Evolutionary conservation across 2,797 vertebrate genomes (phyloP).

Genomic region (Chelon auratus): DNA sequence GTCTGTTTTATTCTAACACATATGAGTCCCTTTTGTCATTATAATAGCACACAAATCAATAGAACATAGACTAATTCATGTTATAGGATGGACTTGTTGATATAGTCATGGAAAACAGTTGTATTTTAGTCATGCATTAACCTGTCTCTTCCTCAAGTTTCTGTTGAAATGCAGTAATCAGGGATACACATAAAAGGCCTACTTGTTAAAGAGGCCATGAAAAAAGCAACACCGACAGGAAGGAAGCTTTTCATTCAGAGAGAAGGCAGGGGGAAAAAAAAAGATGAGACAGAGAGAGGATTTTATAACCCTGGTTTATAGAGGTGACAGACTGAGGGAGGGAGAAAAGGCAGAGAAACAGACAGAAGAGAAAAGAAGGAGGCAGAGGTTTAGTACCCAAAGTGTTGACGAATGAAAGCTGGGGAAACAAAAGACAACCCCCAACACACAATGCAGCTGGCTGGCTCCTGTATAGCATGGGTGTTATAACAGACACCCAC

Average conservation of each 20-base stretch:
- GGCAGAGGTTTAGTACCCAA: conserved; percentile 66
- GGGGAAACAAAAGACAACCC: conserved; percentile 74
- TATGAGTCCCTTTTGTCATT: conserved; percentile 9
- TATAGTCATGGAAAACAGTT: conserved; percentile 45
- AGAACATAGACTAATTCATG: background rate
- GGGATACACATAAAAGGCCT: conserved; percentile 64
- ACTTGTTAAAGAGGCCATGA: conserved; percentile 74
- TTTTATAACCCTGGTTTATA: conserved; percentile 79
- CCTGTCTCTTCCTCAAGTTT: conserved; percentile 42
- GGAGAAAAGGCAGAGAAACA: conserved; percentile 51
- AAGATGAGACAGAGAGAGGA: conserved; percentile 61
- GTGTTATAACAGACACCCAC: conserved; percentile 46
- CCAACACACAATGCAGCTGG: conserved; percentile 64
- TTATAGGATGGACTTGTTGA: conserved; percentile 11
- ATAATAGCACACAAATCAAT: conserved; percentile 15
- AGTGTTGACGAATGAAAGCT: conserved; percentile 73
- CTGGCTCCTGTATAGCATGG: conserved; percentile 42
- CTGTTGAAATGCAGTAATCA: conserved; percentile 63
- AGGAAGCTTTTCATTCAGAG: conserved; percentile 80
- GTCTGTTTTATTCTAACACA: background rate
- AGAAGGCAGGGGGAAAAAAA: conserved; percentile 46
- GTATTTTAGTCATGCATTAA: conserved; percentile 67
- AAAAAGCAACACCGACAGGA: conserved; percentile 75
- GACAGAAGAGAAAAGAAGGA: conserved; percentile 37
- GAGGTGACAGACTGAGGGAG: conserved; percentile 73